Evolutionary conservation across 1,140 invertebrate genomes (phyloP), one percentile per base, ranked within the genome.

Genomic region (Pseudomyrmex gracilis): DNA sequence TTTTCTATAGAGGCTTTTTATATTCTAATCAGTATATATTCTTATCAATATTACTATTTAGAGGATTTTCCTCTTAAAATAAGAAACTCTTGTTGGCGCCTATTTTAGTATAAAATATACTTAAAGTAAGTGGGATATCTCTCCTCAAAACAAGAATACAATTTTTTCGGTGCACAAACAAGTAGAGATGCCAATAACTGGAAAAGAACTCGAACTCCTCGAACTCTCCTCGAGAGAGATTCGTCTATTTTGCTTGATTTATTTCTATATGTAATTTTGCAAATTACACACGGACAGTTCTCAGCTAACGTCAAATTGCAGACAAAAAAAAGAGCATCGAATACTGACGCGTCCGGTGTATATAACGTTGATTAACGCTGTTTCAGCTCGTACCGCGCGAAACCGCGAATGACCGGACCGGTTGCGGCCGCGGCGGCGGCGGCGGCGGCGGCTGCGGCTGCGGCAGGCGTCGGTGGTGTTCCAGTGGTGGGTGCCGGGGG

Each of bases 311-410:
- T 10, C 34, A 34, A 64, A 45, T 67, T 13, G 15, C 43, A 58
- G 24, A 24, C 17, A 77, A 68, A 71, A 68, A 71, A 67, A 58
- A 68, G 15, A 22, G 2, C 15, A 47, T 70, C 13, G 20, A 13
- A 10, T 17, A 34, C 34, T 66, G 51, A 13, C 64, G 34, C 34
- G 34, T 66, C 13, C 34, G 53, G 34, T 34, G 34, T 34, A 71
- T 80, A 17, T 80, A 80, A 80, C 66, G 20, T 80, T 70, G 76
- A 80, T 80, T 80, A 70, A 80, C 55, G 15, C 55, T 74, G 67
- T 87, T 92, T 78, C 91, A 94, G 94, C 89, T 91, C 93, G 84
- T 94, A 94, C 89, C 96, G 96, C 92, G 95, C 96, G 87, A 96
- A 96, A 91, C 95, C 96, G 89, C 94, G 95, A 87, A 89, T 94